A percentile compares a stretch with the other conserved stretches of the same genome.
Evolutionary conservation across 2,888 invertebrate species (phyloP).

Genomic region (Abscondita cerata): DNA sequence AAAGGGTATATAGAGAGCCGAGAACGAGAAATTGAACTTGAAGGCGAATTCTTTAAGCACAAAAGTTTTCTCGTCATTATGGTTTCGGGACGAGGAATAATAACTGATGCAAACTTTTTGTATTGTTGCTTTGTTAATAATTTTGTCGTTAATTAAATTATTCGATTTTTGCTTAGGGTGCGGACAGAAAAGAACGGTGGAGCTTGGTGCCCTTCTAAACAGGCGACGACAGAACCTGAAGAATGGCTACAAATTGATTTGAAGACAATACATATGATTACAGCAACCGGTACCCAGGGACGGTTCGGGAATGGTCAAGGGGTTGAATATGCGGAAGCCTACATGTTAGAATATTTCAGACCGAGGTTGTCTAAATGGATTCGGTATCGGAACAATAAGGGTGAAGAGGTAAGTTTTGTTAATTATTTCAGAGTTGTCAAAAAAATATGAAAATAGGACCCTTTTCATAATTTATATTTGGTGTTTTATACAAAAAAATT

Average conservation of each 20-base stretch:
- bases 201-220: slow-evolving; percentile 92
- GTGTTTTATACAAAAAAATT: too few relatives aligned
- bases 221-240: slow-evolving; percentile 76
- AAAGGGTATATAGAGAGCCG: too few relatives aligned
- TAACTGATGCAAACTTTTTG: slow-evolving; percentile 2
- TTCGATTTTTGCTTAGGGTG: slow-evolving; percentile 66
- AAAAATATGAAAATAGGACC: too few relatives aligned
- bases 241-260: slow-evolving; percentile 86
- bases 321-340: slow-evolving; percentile 85
- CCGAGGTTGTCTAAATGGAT: slow-evolving; percentile 82
- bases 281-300: slow-evolving; percentile 86
- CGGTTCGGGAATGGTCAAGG: slow-evolving; percentile 93
- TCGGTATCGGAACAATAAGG: slow-evolving; percentile 76
- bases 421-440: too few relatives aligned
- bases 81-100: slow-evolving; percentile 2
- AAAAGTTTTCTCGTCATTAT: slow-evolving; percentile 8
- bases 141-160: not conserved
- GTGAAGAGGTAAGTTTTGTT: slow-evolving; percentile 80
- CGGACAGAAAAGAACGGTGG: slow-evolving; percentile 85
- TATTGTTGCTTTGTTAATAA: too few relatives aligned
- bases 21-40: slow-evolving; percentile 12
- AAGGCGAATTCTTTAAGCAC: slow-evolving; percentile 8
- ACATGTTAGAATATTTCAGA: slow-evolving; percentile 85
- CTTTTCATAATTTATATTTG: too few relatives aligned
- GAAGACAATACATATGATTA: slow-evolving; percentile 79